Base-by-base conservation (phyloP, 2,888 invertebrate genomes). In the Watsonalla cultraria region DNA sequence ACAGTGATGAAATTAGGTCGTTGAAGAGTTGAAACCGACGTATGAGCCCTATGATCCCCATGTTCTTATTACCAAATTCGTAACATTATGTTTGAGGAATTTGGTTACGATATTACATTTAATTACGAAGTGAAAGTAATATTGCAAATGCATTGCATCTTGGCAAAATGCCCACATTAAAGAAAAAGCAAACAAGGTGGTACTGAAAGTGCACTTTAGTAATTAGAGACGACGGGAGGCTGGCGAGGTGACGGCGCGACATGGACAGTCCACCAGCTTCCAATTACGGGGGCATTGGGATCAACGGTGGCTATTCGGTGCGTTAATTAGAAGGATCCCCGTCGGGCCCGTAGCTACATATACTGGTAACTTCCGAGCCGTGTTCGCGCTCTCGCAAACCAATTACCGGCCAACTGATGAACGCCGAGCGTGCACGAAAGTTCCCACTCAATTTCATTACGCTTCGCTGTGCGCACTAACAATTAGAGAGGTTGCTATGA, bases 351-450 rank as follows among this genome's bases (percentile, higher is more conserved):
- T 72, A 66, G 74, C 79, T 81, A 59, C 57, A 37, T 39, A 51
- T 35, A 47, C 9, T 11, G 15, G 33, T 8, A 54, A 53, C 48
- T 49, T 61, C 71, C 76, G 73, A 73, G 72, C 76, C 77, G 64
- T 75, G 78, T 70, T 74, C 70, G 72, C 66, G 65, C 74, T 70
- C 74, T 76, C 72, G 77, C 78, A 70, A 81, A 83, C 87, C 87
- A 90, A 88, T 88, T 89, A 88, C 81, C 80, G 82, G 76, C 68
- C 70, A 70, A 68, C 78, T 78, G 83, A 86, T 84, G 83, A 82
- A 82, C 80, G 80, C 66, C 64, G 74, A 77, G 74, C 77, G 78
- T 76, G 80, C 78, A 78, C 77, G 78, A 81, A 80, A 84, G 78
- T 81, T 80, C 80, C 74, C 80, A 82, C 77, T 82, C 78, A 75